Conservation (phyloP, 2,797 vertebrate genomes). For the Phalloptychus januarius region DNA sequence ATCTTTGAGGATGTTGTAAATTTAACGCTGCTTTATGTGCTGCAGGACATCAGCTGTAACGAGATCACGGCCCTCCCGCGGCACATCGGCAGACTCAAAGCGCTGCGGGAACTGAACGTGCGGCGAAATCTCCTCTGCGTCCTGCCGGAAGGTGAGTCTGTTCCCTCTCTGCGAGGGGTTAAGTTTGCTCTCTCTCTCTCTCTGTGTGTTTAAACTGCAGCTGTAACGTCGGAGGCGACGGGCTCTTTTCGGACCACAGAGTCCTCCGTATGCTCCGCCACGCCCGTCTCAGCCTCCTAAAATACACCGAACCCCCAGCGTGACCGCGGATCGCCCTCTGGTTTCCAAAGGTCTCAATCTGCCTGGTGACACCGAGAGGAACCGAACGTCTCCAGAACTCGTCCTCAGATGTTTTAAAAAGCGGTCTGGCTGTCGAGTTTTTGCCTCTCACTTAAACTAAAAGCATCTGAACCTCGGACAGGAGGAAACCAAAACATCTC, state of each 20-base stretch:
- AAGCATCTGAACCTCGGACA: not conserved
- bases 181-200: not conserved
- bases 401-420: constrained; percentile 1
- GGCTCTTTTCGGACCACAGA: constrained; percentile 20
- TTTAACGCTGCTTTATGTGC: constrained; percentile 12
- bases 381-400: not conserved
- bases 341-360: constrained; percentile 15
- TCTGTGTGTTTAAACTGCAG: constrained; percentile 4
- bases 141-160: constrained; percentile 89
- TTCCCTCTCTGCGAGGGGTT: not conserved
- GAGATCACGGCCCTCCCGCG: constrained; percentile 92
- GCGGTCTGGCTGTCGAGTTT: not conserved
- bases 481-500: not conserved
- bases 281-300: constrained; percentile 37
- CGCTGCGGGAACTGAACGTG: constrained; percentile 89
- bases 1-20: not conserved
- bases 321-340: constrained; percentile 22
- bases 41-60: constrained; percentile 96
- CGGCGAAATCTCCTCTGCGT: constrained; percentile 92
- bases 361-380: constrained; percentile 5
- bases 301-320: constrained; percentile 33
- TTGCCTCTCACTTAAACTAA: not conserved
- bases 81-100: constrained; percentile 88
- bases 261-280: constrained; percentile 16
- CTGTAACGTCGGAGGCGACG: not conserved